phyloP scores from a whole-genome alignment of 1,140 invertebrate species.

The Condylostylus longicornis region DNA sequence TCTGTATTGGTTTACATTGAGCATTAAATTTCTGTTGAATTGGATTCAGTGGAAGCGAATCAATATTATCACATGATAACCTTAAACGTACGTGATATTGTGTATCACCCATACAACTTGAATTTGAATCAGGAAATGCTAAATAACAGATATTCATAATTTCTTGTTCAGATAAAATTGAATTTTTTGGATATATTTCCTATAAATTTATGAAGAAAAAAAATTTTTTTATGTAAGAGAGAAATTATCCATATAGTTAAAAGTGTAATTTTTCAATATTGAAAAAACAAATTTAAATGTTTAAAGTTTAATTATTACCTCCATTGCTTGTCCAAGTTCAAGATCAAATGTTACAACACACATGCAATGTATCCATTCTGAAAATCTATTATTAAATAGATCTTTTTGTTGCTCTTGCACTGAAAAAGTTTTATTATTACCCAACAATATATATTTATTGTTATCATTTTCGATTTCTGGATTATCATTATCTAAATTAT shows the following conservation, averaged over 20 bases:
- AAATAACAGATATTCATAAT: constrained; percentile 95
- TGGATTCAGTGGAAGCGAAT: constrained; percentile 3
- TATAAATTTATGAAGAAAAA: constrained; percentile 35
- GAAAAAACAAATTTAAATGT: constrained; percentile 9
- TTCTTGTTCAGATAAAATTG: constrained; percentile 78
- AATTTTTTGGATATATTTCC: constrained; percentile 71
- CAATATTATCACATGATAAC: constrained; percentile 28
- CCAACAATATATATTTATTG: too few species aligned
- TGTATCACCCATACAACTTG: constrained; percentile 96
- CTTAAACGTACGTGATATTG: constrained; percentile 81
- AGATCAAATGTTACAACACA: constrained; percentile 97
- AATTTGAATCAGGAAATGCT: constrained; percentile 97
- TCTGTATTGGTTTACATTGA: constrained; percentile 53
- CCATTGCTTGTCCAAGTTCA: constrained; percentile 91
- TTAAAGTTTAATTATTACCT: too few species aligned
- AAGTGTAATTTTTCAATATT: not conserved
- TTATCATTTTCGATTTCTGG: too few species aligned
- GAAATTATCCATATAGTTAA: constrained; percentile 2
- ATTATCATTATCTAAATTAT: too few species aligned
- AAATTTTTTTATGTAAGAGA: constrained; percentile 3
- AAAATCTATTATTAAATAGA: constrained; percentile 39
- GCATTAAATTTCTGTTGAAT: constrained; percentile 49
- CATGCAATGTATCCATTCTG: constrained; percentile 91
- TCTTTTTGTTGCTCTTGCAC: not conserved
- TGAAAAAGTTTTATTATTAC: too few species aligned